A percentile compares a stretch with the other conserved stretches of the same genome.
phyloP scores from a whole-genome alignment of 2,888 invertebrate genomes.

The Cantharis rustica region DNA sequence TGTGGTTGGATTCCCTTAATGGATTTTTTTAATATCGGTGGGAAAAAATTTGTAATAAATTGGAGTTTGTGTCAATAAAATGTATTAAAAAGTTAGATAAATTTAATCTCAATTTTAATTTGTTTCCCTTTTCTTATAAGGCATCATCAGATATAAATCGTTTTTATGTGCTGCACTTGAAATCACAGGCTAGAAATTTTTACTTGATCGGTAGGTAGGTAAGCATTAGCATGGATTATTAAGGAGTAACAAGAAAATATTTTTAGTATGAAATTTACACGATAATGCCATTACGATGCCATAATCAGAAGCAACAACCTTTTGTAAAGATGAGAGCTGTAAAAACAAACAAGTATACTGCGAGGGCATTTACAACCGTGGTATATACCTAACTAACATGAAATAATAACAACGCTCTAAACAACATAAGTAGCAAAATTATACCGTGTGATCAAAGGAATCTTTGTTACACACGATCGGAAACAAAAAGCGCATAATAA shows the following conservation, averaged over 20 bases:
- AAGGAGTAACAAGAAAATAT: background rate
- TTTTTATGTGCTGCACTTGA: background rate
- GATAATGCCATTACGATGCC: slow-evolving; percentile 5
- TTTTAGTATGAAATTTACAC: background rate
- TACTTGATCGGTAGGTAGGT: background rate
- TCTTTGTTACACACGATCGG: slow-evolving; percentile 37
- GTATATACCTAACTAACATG: slow-evolving; percentile 11
- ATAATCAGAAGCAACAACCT: slow-evolving; percentile 5
- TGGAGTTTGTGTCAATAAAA: no score
- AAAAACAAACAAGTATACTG: slow-evolving; percentile 17
- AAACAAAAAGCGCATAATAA: slow-evolving; percentile 22
- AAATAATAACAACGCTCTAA: slow-evolving; percentile 20
- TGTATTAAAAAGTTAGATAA: no score
- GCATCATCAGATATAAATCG: background rate
- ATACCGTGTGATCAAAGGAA: slow-evolving; percentile 43
- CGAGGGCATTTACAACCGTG: slow-evolving; percentile 9
- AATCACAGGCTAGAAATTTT: background rate
- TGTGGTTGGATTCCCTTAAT: no score
- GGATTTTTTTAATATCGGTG: no score
- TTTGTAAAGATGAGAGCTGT: slow-evolving; percentile 10
- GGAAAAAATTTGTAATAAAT: no score
- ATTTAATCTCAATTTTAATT: background rate
- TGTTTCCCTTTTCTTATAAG: background rate
- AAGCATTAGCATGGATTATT: background rate
- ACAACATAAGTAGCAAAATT: slow-evolving; percentile 38